A percentile compares a stretch with the other conserved stretches of the same genome.
Evolutionary conservation across 1,140 invertebrate species (phyloP).

Genomic region (Drosophila teissieri): DNA sequence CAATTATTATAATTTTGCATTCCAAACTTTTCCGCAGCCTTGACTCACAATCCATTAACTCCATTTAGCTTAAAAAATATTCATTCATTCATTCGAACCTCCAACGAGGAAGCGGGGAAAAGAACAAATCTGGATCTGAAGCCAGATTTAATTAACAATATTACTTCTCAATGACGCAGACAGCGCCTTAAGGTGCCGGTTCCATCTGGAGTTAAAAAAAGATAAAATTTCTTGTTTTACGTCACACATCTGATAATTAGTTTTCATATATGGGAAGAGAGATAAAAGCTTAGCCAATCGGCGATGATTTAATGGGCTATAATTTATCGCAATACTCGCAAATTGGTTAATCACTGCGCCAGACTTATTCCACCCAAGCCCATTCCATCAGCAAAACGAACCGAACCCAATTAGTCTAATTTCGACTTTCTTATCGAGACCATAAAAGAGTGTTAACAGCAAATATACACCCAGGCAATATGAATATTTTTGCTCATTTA

Average conservation of each 20-base stretch:
- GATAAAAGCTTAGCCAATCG: slow-evolving; percentile 27
- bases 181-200: slow-evolving; percentile 30
- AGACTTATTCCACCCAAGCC: background rate
- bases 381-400: slow-evolving; percentile 12
- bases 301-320: slow-evolving; percentile 16
- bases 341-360: slow-evolving; percentile 34
- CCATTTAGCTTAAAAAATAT: slow-evolving; percentile 2
- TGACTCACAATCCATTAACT: slow-evolving; percentile 32
- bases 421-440: slow-evolving; percentile 34
- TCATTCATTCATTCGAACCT: slow-evolving; percentile 13
- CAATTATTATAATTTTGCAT: slow-evolving; percentile 11
- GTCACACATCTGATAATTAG: slow-evolving; percentile 20
- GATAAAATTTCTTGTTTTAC: slow-evolving; percentile 19
- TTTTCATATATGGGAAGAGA: slow-evolving; percentile 2
- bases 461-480: slow-evolving; percentile 32
- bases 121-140: slow-evolving; percentile 25
- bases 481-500: slow-evolving; percentile 12
- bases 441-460: slow-evolving; percentile 51
- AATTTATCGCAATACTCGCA: slow-evolving; percentile 45
- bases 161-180: slow-evolving; percentile 40
- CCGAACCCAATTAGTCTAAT: slow-evolving; percentile 34
- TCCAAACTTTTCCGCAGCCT: slow-evolving; percentile 7
- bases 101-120: slow-evolving; percentile 25
- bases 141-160: slow-evolving; percentile 49
- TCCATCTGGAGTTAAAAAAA: slow-evolving; percentile 27